These are phyloP conservation scores for Willisornis vidua DNA, from an alignment of 2,113 vertebrate genomes.

Conservation along the genomic window DNA sequence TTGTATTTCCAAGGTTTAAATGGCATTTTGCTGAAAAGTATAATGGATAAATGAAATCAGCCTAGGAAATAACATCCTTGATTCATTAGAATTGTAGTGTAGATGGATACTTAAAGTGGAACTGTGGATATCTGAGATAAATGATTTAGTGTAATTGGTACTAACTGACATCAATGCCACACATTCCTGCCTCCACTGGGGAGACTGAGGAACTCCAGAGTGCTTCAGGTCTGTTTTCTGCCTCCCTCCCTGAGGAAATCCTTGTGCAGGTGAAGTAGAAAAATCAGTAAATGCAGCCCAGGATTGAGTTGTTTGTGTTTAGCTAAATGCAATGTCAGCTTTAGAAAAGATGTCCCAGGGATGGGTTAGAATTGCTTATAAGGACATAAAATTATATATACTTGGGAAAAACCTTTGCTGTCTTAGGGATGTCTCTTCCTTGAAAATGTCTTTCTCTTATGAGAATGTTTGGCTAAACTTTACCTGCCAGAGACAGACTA, in stretches of 20 bases:
- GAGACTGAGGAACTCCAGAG: background rate
- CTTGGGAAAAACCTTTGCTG: background rate
- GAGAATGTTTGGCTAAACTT: background rate
- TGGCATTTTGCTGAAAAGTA: background rate
- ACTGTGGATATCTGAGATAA: background rate
- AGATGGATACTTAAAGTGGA: background rate
- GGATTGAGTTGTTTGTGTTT: background rate
- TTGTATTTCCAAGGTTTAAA: background rate
- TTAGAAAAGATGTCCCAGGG: background rate
- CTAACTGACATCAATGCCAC: background rate
- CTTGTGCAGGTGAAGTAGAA: background rate
- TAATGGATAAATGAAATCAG: conserved; percentile 16
- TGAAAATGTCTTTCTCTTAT: background rate
- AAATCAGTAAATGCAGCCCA: background rate
- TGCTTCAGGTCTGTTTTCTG: background rate
- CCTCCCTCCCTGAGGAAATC: background rate
- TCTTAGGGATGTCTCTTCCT: background rate
- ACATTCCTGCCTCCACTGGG: background rate
- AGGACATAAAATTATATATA: background rate
- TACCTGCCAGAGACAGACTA: background rate
- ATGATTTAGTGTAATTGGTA: background rate
- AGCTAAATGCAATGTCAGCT: background rate
- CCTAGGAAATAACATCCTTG: background rate
- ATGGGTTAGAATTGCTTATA: background rate
- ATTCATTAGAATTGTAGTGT: background rate